Evolutionary conservation across 2,113 vertebrate genomes (phyloP).

Genomic region (Ramphastos sulfuratus): DNA sequence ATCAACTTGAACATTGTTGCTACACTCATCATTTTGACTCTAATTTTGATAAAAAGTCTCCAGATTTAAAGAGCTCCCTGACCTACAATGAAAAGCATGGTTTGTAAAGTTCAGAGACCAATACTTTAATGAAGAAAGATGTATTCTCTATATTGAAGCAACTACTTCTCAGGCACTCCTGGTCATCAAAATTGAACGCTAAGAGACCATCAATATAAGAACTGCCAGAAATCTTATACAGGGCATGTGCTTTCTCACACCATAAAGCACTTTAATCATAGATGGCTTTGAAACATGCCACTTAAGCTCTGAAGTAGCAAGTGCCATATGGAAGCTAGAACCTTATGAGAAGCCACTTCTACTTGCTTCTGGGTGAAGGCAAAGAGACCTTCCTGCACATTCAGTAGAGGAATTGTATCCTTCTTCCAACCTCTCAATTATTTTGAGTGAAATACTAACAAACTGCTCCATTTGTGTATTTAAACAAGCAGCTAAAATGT

Average conservation of each 20-base stretch:
- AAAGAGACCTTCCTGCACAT: background rate
- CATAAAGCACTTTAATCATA: background rate
- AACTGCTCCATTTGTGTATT: background rate
- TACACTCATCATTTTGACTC: background rate
- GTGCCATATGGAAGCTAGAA: background rate
- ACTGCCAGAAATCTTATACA: background rate
- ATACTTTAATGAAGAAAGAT: background rate
- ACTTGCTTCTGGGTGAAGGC: background rate
- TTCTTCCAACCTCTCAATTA: background rate
- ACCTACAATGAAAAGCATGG: background rate
- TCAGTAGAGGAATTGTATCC: background rate
- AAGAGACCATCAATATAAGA: background rate
- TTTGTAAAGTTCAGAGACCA: background rate
- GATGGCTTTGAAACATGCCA: background rate
- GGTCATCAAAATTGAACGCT: background rate
- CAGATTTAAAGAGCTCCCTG: background rate
- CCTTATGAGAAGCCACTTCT: background rate
- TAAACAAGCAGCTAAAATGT: background rate
- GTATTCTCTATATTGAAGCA: background rate
- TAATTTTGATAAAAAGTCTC: background rate
- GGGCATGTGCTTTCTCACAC: background rate
- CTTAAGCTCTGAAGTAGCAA: background rate
- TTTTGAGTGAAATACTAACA: background rate
- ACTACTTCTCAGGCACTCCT: background rate
- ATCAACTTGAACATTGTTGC: background rate